Conservation (phyloP, 2,113 vertebrate genomes). For the Camelus bactrianus region DNA sequence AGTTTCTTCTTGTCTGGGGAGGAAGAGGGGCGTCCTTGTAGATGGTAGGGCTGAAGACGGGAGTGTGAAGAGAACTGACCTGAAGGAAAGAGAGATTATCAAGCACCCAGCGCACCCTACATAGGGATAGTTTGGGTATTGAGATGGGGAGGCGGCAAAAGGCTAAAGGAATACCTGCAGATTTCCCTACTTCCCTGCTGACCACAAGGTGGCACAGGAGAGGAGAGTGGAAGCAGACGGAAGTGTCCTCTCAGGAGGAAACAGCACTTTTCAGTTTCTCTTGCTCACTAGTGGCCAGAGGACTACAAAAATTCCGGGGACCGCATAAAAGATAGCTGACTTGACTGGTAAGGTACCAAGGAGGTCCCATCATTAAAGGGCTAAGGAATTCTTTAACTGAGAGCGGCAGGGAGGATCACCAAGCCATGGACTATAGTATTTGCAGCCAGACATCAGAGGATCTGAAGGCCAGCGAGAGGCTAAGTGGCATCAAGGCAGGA, state of each 20-base stretch:
- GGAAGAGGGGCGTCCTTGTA: neutral
- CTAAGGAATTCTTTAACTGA: neutral
- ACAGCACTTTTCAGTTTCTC: neutral
- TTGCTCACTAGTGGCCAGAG: neutral
- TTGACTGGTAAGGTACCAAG: neutral
- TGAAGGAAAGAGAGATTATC: neutral
- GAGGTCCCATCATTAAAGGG: neutral
- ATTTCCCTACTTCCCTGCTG: neutral
- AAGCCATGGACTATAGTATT: neutral
- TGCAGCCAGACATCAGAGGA: neutral
- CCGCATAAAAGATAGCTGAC: neutral
- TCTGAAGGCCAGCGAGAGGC: neutral
- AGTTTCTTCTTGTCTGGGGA: neutral
- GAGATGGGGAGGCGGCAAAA: neutral
- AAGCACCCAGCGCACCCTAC: rapidly evolving
- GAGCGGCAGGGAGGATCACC: neutral
- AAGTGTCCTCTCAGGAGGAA: neutral
- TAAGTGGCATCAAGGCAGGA: neutral
- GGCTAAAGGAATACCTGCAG: neutral
- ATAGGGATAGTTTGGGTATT: neutral
- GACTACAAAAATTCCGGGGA: neutral
- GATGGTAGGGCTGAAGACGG: neutral
- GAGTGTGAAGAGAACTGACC: neutral
- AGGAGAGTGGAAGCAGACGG: neutral
- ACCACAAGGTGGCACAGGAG: neutral